Conservation (phyloP, 2,797 vertebrate genomes). For the Poecilia velifera region DNA sequence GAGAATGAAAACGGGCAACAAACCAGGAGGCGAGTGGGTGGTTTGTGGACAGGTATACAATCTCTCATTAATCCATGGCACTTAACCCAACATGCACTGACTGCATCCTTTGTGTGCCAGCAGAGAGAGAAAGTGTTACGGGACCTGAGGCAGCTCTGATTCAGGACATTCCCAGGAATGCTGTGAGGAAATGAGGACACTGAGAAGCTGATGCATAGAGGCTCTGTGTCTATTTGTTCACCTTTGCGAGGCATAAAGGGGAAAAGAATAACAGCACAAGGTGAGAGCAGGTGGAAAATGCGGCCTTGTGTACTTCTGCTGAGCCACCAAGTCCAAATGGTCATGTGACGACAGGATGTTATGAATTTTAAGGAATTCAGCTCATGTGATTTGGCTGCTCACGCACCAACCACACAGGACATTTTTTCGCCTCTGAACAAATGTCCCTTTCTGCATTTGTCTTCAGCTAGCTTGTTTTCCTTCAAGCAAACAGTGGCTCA, state of each 20-base stretch:
- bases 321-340: constrained; percentile 10
- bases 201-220: constrained; percentile 57
- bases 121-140: constrained; percentile 69
- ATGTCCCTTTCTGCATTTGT: constrained; percentile 41
- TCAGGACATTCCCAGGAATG: constrained; percentile 71
- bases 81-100: constrained; percentile 64
- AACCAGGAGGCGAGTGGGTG: constrained; percentile 2
- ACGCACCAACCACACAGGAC: constrained; percentile 29
- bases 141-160: constrained; percentile 61
- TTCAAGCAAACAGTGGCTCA: constrained; percentile 36
- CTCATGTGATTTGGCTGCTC: constrained; percentile 44
- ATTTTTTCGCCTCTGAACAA: constrained; percentile 41
- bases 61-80: constrained; percentile 69
- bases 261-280: constrained; percentile 1
- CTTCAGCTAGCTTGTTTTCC: constrained; percentile 32
- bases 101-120: constrained; percentile 73
- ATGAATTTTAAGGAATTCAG: constrained; percentile 43
- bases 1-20: constrained; percentile 54
- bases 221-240: constrained; percentile 16
- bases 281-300: constrained; percentile 11
- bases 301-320: constrained; percentile 21
- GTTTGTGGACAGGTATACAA: constrained; percentile 66
- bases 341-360: constrained; percentile 45
- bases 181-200: constrained; percentile 65
- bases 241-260: constrained; percentile 1